These are phyloP conservation scores for Montipora foliosa DNA, from an alignment of 64 coral and sea anemone genomes.

Conservation along the genomic window DNA sequence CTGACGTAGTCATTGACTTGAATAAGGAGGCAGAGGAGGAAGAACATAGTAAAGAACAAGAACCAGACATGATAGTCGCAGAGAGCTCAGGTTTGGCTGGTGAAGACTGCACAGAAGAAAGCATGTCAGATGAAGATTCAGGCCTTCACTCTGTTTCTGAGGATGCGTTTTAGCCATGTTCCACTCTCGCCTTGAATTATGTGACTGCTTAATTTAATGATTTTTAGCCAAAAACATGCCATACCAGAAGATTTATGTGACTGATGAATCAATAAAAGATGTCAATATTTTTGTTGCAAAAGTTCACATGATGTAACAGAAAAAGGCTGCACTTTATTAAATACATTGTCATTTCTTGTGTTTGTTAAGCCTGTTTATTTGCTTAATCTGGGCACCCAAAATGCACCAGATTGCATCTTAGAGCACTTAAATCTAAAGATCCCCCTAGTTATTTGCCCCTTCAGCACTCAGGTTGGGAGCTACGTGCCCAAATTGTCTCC, in stretches of 20 bases:
- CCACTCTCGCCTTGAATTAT: neutral
- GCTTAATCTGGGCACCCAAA: too few relatives aligned
- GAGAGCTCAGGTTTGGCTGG: neutral
- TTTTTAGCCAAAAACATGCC: neutral
- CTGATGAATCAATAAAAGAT: neutral
- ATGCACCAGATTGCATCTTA: too few relatives aligned
- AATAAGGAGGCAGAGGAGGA: neutral
- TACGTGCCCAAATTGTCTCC: too few relatives aligned
- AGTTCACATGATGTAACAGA: neutral
- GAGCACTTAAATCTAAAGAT: too few relatives aligned
- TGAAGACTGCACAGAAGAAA: neutral
- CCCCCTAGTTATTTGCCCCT: too few relatives aligned
- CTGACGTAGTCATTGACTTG: neutral
- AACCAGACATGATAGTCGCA: neutral
- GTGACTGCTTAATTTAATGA: neutral
- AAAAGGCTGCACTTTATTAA: neutral
- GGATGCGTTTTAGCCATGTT: neutral
- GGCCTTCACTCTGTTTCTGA: conserved; percentile 34
- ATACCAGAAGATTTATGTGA: too few relatives aligned
- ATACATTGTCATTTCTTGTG: neutral
- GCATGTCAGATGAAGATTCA: conserved; percentile 14
- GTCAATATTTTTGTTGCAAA: neutral
- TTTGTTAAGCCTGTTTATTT: neutral
- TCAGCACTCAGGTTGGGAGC: too few relatives aligned
- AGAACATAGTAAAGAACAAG: neutral